Base-by-base conservation (phyloP, 2,888 invertebrate species). In the Scotopteryx bipunctaria region DNA sequence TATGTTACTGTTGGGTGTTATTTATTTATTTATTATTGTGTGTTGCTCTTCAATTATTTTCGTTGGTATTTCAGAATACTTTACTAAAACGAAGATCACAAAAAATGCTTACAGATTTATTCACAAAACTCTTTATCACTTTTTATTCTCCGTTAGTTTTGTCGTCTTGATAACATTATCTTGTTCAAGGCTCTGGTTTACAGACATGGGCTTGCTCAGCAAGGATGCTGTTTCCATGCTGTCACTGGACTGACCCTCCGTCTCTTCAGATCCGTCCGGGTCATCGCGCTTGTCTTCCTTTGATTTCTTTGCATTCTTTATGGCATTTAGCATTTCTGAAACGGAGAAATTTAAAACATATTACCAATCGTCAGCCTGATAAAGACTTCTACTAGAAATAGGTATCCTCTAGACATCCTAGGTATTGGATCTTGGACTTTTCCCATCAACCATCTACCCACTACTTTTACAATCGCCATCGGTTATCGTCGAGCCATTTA, bases 241-340 rank as follows among this genome's bases (percentile, higher is more conserved):
- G 32, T 15, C 38, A 27, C 51, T 48, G 9, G 33, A 45, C 16
- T 19, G 45, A 4, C 37, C 42, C 0, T 63, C 59, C 1, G 33
- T 9, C 1, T 55, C 49, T 19, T 61, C 60, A 8, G 56, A 27
- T 2, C 54, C 37, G 21, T 55, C 51, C 53, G 36, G 56, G 5
- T 55, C 40, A 4, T 63, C 49, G n/a, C 58, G 60, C 11, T 61
- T 66, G 1, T 45, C 41, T 8, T 76, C 69, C 55, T 76, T 79
- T 8, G 72, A 74, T 61, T 84, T 81, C 62, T 85, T 86, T 6
- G 84, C 82, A 46, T 80, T 78, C 58, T 81, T 84, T 37, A 87
- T 58, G 11, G 83, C 82, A 17, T 59, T 57, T 41, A 87, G 59
- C 85, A 87, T 86, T 73, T 87, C 86, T 86, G 66, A 29, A 42